Percentiles rank a stretch among this genome's conserved stretches.
These are phyloP conservation scores for Scolanthus callimorphus DNA, from an alignment of 92 coral and sea anemone species.

Conservation along the genomic window DNA sequence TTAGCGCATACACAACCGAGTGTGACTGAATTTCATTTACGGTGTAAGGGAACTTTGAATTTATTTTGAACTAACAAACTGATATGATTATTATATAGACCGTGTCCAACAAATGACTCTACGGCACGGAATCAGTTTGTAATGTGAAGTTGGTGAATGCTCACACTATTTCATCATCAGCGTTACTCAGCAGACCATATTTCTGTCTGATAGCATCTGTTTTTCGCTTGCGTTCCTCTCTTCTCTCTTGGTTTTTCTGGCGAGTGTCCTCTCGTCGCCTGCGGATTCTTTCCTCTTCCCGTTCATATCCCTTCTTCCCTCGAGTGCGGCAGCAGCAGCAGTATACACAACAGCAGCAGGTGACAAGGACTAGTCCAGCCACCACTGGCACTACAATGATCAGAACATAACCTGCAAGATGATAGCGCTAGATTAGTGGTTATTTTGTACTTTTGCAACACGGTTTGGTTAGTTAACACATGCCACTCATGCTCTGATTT, in stretches of 20 bases:
- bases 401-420: constrained; percentile 64
- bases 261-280: constrained; percentile 59
- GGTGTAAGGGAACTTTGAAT: no score
- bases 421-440: no score
- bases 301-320: constrained; percentile 31
- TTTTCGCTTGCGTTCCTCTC: constrained; percentile 60
- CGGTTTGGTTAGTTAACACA: no score
- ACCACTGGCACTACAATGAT: constrained; percentile 87
- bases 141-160: no score
- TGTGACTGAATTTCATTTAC: no score
- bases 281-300: constrained; percentile 66
- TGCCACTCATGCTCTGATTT: no score
- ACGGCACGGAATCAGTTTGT: no score
- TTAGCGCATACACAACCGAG: no score
- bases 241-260: constrained; percentile 70
- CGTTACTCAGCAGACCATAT: constrained; percentile 78
- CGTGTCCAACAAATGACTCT: no score
- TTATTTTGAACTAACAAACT: no score
- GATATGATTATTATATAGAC: no score
- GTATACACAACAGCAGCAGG: constrained; percentile 84
- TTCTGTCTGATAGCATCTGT: constrained; percentile 94
- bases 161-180: constrained; percentile 77
- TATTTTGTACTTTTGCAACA: no score
- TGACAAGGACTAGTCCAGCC: constrained; percentile 62
- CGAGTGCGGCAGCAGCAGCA: constrained; percentile 91